phyloP scores from a whole-genome alignment of 2,113 vertebrate species.

The Xiphias gladius region DNA sequence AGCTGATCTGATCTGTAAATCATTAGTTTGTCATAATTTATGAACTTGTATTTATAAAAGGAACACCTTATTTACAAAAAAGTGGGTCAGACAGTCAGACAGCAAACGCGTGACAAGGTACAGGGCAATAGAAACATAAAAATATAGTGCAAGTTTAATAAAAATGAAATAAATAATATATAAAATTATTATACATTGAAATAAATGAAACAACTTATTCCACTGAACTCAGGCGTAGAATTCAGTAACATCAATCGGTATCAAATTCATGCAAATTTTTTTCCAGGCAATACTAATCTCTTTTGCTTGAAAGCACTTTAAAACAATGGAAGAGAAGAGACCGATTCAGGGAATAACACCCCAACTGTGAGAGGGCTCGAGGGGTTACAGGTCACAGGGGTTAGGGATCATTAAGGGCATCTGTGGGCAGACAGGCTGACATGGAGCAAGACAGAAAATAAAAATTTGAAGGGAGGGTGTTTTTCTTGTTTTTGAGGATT shows the following conservation, averaged over 20 bases:
- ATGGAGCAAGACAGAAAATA: constrained; percentile 10
- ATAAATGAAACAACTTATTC: not conserved
- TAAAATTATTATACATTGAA: not conserved
- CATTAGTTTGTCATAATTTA: no score
- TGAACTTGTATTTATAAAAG: no score
- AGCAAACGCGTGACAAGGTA: no score
- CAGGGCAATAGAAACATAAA: no score
- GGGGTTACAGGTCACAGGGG: constrained; percentile 60
- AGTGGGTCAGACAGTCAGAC: no score
- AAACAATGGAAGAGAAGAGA: constrained; percentile 48
- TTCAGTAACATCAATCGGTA: not conserved
- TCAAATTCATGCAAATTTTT: constrained; percentile 14
- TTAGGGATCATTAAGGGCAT: constrained; percentile 56
- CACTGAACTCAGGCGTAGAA: no score
- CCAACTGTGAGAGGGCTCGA: constrained; percentile 51
- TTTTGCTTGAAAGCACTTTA: constrained; percentile 44
- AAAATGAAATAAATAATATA: not conserved
- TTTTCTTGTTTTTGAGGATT: not conserved
- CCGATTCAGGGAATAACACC: constrained; percentile 38
- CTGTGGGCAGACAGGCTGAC: constrained; percentile 57
- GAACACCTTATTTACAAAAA: no score
- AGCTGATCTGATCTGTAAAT: no score
- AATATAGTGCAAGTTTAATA: not conserved
- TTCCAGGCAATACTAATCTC: constrained; percentile 13
- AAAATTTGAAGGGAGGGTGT: not conserved